Percentiles rank a stretch among this genome's conserved stretches.
Evolutionary conservation across 2,888 invertebrate species (phyloP).

Genomic region (Drosophila maculinotata): DNA sequence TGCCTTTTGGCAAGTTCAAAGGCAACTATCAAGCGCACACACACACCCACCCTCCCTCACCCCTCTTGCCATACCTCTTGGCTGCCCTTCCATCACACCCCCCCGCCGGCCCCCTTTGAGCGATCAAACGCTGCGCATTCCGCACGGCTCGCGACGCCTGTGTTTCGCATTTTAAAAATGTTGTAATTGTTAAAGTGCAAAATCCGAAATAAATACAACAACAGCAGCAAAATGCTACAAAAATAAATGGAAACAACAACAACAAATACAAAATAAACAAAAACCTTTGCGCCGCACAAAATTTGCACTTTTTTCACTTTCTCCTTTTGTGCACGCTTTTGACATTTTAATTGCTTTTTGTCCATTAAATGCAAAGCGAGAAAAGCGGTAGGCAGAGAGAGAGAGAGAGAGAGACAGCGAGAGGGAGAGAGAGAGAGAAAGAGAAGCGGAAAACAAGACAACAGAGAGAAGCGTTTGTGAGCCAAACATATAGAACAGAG

Average conservation of each 20-base stretch:
- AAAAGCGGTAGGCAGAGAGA: slow-evolving; percentile 15
- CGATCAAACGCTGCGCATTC: no score
- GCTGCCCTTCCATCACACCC: rapidly evolving
- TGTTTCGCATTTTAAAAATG: slow-evolving; percentile 44
- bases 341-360: slow-evolving; percentile 80
- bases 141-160: background rate
- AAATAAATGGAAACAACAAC: slow-evolving; percentile 22
- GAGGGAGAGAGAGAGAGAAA: background rate
- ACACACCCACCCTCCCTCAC: background rate
- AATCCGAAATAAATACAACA: slow-evolving; percentile 31
- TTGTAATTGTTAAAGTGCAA: slow-evolving; percentile 59
- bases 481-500: background rate
- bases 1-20: slow-evolving; percentile 48
- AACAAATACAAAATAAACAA: slow-evolving; percentile 15
- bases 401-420: background rate
- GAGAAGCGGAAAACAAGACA: background rate
- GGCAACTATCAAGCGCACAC: slow-evolving; percentile 40
- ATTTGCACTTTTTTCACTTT: slow-evolving; percentile 77
- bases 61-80: background rate
- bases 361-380: slow-evolving; percentile 64
- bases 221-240: slow-evolving; percentile 24
- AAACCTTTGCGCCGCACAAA: slow-evolving; percentile 47
- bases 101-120: background rate
- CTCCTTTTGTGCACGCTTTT: slow-evolving; percentile 81
- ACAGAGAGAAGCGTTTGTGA: background rate